These are phyloP conservation scores for Speoplatyrhinus poulsoni DNA, from an alignment of 2,113 vertebrate genomes.

Conservation along the genomic window DNA sequence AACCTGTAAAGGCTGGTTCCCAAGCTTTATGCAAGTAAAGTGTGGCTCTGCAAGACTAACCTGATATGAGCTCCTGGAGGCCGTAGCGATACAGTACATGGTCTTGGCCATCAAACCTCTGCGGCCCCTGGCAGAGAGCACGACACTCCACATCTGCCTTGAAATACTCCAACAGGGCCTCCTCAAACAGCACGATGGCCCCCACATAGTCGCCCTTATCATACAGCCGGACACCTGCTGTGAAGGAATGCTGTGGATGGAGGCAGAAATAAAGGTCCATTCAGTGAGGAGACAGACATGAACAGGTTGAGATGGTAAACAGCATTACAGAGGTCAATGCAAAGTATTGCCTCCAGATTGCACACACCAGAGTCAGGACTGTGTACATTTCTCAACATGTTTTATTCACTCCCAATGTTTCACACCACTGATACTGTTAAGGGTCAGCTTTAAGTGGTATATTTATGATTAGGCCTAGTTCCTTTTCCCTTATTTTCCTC, in stretches of 20 bases:
- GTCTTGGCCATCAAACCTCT: slow-evolving; percentile 85
- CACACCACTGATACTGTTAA: no score
- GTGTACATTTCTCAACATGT: no score
- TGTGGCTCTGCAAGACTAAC: slow-evolving; percentile 64
- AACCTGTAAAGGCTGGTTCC: neutral
- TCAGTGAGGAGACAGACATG: no score
- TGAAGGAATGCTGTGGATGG: slow-evolving; percentile 82
- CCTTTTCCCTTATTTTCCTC: no score
- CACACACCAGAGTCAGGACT: no score
- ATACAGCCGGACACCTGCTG: slow-evolving; percentile 82
- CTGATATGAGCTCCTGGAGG: slow-evolving; percentile 91
- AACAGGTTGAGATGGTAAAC: no score
- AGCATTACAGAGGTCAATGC: no score
- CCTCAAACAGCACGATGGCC: slow-evolving; percentile 83
- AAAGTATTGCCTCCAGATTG: no score
- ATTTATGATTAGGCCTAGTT: no score
- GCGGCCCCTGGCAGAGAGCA: slow-evolving; percentile 85
- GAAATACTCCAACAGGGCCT: slow-evolving; percentile 85
- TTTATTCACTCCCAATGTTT: no score
- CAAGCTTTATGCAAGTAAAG: neutral
- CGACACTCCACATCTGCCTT: slow-evolving; percentile 86
- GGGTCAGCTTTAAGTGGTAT: no score
- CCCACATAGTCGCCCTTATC: slow-evolving; percentile 77
- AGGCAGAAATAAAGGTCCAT: neutral
- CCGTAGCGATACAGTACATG: slow-evolving; percentile 83